These are phyloP conservation scores for Drosophila anomelani DNA, from an alignment of 2,888 invertebrate species.

Conservation along the genomic window DNA sequence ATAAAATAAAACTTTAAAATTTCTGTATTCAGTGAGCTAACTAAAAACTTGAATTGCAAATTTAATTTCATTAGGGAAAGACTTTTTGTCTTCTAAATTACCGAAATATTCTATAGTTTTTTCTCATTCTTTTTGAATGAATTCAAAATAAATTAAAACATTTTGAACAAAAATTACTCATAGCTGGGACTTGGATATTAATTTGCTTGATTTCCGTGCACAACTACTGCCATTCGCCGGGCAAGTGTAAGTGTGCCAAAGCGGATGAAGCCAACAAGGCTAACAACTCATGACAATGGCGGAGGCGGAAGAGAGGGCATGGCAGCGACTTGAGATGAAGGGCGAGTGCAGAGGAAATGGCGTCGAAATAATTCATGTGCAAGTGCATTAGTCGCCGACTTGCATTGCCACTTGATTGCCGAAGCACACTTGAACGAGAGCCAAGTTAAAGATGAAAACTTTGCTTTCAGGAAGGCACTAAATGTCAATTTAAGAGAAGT, in stretches of 20 bases:
- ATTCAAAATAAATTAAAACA: too few species aligned
- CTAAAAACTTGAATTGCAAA: too few species aligned
- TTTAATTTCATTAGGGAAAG: not conserved
- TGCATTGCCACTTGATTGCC: constrained; percentile 44
- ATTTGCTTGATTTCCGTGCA: not conserved
- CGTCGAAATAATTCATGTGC: constrained; percentile 56
- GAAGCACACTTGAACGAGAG: constrained; percentile 22
- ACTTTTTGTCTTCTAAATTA: not conserved
- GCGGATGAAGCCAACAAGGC: constrained; percentile 28
- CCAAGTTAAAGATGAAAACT: constrained; percentile 3
- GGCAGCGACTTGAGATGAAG: constrained; percentile 9
- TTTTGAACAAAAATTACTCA: not conserved
- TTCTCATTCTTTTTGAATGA: not conserved
- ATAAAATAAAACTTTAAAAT: not conserved
- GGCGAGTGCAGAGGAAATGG: constrained; percentile 24
- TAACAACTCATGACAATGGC: constrained; percentile 40
- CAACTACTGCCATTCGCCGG: constrained; percentile 1
- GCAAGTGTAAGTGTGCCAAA: constrained; percentile 25
- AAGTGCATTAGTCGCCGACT: constrained; percentile 48
- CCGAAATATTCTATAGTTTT: not conserved
- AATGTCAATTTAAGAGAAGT: not conserved
- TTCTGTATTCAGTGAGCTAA: too few species aligned
- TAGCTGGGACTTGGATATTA: not conserved
- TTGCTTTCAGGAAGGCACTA: not conserved
- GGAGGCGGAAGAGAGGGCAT: constrained; percentile 7